phyloP scores from a whole-genome alignment of 2,888 invertebrate genomes.

The Dromius quadrimaculatus region DNA sequence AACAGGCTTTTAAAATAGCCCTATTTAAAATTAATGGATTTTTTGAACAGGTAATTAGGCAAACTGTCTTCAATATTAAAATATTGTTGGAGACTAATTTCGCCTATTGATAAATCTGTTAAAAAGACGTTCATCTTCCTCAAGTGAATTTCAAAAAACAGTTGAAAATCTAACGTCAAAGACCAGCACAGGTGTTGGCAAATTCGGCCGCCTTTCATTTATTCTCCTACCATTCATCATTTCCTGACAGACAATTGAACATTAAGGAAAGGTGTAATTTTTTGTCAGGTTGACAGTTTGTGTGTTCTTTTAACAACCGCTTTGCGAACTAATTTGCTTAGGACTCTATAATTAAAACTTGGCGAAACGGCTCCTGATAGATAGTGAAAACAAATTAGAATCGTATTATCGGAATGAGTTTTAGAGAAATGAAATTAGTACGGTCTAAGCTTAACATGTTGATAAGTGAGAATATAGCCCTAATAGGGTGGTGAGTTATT shows the following conservation, averaged over 20 bases:
- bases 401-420: conserved; percentile 37
- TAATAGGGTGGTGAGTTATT: conserved; percentile 50
- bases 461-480: conserved; percentile 47
- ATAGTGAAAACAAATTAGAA: conserved; percentile 22
- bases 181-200: conserved; percentile 28
- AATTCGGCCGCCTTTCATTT: conserved; percentile 33
- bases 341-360: conserved; percentile 38
- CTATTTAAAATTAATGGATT: no score
- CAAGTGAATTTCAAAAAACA: conserved; percentile 14
- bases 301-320: conserved; percentile 36
- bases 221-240: conserved; percentile 33
- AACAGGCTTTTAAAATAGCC: no score
- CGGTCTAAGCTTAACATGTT: conserved; percentile 42
- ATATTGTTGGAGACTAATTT: no score
- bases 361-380: conserved; percentile 13
- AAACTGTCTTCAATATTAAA: no score
- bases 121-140: conserved; percentile 4
- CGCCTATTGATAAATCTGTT: conserved; percentile 1
- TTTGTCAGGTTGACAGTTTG: conserved; percentile 31
- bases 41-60: no score
- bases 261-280: conserved; percentile 36
- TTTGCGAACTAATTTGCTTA: conserved; percentile 26
- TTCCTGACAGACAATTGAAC: conserved; percentile 34
- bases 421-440: conserved; percentile 45
- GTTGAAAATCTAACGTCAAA: conserved; percentile 28